phyloP scores from a whole-genome alignment of 2,888 invertebrate genomes.

The Seira sanloemensis region DNA sequence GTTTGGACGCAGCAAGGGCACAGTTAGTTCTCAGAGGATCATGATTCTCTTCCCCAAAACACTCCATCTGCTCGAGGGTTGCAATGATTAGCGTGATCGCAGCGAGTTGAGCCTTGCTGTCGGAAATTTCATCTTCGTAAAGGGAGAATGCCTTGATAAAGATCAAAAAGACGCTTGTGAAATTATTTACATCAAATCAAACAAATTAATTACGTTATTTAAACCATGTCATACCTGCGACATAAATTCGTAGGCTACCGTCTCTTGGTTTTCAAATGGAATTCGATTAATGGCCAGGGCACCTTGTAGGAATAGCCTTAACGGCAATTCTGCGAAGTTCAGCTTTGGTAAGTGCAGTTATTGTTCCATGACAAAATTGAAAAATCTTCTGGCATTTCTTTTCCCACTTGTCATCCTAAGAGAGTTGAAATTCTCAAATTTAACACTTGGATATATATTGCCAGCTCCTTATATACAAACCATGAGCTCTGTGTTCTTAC shows the following conservation, averaged over 20 bases:
- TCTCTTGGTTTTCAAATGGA: conserved; percentile 95
- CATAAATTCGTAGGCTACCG: conserved; percentile 98
- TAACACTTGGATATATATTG: conserved; percentile 9
- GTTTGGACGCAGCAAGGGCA: conserved; percentile 95
- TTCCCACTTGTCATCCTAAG: conserved; percentile 96
- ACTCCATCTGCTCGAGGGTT: conserved; percentile 95
- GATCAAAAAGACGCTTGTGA: too few species aligned
- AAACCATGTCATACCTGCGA: conserved; percentile 86
- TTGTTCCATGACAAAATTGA: conserved; percentile 97
- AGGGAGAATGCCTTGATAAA: conserved; percentile 97
- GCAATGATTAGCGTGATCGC: conserved; percentile 97
- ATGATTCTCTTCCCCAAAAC: conserved; percentile 97
- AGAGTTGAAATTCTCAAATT: too few species aligned
- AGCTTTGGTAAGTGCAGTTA: conserved; percentile 94
- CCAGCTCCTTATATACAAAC: neutral
- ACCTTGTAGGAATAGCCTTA: conserved; percentile 96
- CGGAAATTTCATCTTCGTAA: conserved; percentile 98
- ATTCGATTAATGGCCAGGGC: conserved; percentile 95
- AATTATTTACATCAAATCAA: too few species aligned
- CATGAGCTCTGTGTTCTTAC: conserved; percentile 78
- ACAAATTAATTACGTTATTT: too few species aligned
- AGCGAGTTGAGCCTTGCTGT: conserved; percentile 96
- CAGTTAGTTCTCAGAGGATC: conserved; percentile 97
- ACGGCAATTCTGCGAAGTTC: conserved; percentile 94
- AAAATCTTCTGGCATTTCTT: conserved; percentile 99